Conservation (phyloP, 2,113 vertebrate species). For the Coryphaenoides rupestris region DNA sequence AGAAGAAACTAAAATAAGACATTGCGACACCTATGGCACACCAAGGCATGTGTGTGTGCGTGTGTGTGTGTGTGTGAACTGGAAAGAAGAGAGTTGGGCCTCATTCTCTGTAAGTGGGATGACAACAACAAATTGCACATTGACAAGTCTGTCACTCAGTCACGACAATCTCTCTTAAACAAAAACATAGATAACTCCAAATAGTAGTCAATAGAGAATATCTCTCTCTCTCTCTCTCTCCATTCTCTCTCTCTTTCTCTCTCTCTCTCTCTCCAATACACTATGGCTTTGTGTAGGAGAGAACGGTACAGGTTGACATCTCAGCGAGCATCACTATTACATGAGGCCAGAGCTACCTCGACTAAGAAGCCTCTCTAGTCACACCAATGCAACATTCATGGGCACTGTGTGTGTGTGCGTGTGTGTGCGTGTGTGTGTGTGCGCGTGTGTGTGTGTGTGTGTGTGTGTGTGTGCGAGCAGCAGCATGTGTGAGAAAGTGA, state of each 20-base stretch:
- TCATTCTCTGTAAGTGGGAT: too few relatives aligned
- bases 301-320: background rate
- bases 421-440: slow-evolving; percentile 1
- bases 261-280: background rate
- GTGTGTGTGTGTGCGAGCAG: background rate
- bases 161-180: background rate
- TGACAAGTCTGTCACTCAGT: background rate
- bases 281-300: too few relatives aligned
- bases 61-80: slow-evolving; percentile 1
- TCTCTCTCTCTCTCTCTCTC: background rate
- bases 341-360: slow-evolving; percentile 51
- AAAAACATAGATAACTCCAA: background rate
- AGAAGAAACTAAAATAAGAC: too few relatives aligned
- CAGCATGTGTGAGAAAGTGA: too few relatives aligned
- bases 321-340: slow-evolving; percentile 56
- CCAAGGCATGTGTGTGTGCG: background rate
- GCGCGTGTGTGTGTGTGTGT: background rate
- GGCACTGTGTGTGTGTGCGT: background rate
- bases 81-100: background rate
- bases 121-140: too few relatives aligned
- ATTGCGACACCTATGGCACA: too few relatives aligned
- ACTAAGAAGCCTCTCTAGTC: slow-evolving; percentile 46
- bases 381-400: slow-evolving; percentile 57
- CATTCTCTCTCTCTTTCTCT: background rate
- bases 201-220: background rate